A percentile compares a stretch with the other conserved stretches of the same genome.
These are phyloP conservation scores for Sminthopsis crassicaudata DNA, from an alignment of 2,113 vertebrate genomes.

Conservation along the genomic window DNA sequence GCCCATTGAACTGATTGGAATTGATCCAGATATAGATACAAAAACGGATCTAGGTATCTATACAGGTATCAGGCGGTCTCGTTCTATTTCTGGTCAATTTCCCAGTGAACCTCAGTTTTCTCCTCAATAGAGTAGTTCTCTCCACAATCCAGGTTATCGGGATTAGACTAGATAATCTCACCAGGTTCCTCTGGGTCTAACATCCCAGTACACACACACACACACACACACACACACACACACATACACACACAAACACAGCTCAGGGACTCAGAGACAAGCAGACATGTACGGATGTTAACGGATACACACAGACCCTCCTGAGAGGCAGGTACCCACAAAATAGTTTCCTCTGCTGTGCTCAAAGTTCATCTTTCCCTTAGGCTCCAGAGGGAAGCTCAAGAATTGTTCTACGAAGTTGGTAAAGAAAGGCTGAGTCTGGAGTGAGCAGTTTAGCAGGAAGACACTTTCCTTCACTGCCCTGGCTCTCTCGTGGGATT, in stretches of 20 bases:
- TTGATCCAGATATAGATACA: background rate
- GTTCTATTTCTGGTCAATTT: background rate
- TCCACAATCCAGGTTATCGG: background rate
- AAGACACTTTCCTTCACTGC: slow-evolving; percentile 73
- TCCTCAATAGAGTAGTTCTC: background rate
- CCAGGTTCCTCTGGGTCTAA: background rate
- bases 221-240: too few relatives aligned
- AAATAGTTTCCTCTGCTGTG: background rate
- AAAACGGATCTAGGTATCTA: background rate
- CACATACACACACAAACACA: too few relatives aligned
- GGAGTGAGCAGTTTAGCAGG: slow-evolving; percentile 64
- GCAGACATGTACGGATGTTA: background rate
- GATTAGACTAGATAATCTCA: background rate
- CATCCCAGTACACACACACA: background rate
- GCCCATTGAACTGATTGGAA: background rate
- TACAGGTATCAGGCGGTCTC: too few relatives aligned
- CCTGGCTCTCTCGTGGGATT: slow-evolving; percentile 68
- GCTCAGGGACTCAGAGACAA: background rate
- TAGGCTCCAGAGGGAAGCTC: background rate
- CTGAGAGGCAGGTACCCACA: background rate
- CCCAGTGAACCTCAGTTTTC: background rate
- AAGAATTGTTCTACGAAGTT: slow-evolving; percentile 42
- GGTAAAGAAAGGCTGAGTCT: slow-evolving; percentile 60
- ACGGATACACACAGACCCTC: background rate
- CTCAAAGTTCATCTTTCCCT: background rate